Percentiles rank a stretch among this genome's conserved stretches.
Evolutionary conservation across 2,888 invertebrate species (phyloP).

Genomic region (Sceliomorpha sp.): DNA sequence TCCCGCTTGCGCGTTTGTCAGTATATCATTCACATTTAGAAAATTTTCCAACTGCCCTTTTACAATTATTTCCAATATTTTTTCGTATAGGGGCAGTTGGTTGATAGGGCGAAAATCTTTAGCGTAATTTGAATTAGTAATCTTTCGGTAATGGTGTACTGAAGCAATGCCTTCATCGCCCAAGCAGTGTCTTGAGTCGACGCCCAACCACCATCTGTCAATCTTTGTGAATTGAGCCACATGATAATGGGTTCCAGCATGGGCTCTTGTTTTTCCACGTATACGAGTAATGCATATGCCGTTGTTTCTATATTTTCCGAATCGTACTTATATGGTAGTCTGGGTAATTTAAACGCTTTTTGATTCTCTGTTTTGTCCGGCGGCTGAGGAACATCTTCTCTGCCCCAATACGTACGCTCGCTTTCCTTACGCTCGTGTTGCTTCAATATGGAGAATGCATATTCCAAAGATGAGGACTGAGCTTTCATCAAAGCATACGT

Average conservation of each 20-base stretch:
- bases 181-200: conserved; percentile 94
- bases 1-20: no score
- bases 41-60: no score
- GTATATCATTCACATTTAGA: no score
- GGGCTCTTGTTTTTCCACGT: conserved; percentile 91
- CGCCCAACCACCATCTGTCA: conserved; percentile 93
- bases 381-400: conserved; percentile 88
- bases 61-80: no score
- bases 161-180: conserved; percentile 93
- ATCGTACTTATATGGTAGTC: conserved; percentile 93
- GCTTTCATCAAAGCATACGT: conserved; percentile 92
- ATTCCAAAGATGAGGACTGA: conserved; percentile 90
- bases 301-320: conserved; percentile 96
- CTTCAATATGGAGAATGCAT: conserved; percentile 88
- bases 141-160: conserved; percentile 93
- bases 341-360: conserved; percentile 92
- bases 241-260: conserved; percentile 92
- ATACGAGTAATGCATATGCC: conserved; percentile 93
- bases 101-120: no score
- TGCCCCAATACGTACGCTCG: conserved; percentile 93
- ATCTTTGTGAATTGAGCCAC: conserved; percentile 93
- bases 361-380: conserved; percentile 94
- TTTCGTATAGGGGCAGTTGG: no score
- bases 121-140: no score
- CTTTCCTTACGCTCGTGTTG: conserved; percentile 86